Evolutionary conservation across 2,888 invertebrate genomes (phyloP).

Genomic region (Meiosimyza decipiens): DNA sequence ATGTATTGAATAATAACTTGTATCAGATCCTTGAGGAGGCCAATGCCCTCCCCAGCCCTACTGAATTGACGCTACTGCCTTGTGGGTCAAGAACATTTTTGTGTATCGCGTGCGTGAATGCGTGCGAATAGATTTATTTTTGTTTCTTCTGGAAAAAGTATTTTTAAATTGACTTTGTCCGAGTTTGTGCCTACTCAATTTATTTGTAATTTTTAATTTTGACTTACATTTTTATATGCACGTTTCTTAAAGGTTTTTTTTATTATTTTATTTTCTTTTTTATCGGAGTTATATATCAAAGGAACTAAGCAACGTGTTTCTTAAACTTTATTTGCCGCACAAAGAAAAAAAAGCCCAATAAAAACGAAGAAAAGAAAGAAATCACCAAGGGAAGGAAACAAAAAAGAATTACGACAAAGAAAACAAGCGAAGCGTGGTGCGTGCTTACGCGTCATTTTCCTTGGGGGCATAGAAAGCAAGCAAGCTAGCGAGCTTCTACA

Average conservation of each 20-base stretch:
- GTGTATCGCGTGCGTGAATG: conserved; percentile 3
- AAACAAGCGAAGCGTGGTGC: not conserved
- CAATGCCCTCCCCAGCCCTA: no score
- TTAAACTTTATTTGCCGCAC: not conserved
- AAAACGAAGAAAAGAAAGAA: not conserved
- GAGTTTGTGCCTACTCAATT: not conserved
- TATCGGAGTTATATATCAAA: not conserved
- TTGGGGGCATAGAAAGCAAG: not conserved
- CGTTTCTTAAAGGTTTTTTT: not conserved
- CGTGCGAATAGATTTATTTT: not conserved
- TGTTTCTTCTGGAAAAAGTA: not conserved
- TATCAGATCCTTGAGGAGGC: no score
- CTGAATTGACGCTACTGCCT: no score
- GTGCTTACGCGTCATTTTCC: conserved; percentile 9
- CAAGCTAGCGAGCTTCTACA: not conserved
- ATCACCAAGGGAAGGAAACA: not conserved
- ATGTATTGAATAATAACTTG: no score
- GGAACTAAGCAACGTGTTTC: not conserved
- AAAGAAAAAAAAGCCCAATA: not conserved
- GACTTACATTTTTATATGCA: not conserved
- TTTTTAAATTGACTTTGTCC: not conserved
- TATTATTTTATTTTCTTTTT: not conserved
- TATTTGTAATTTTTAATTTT: conserved; percentile 3
- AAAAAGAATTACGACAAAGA: not conserved
- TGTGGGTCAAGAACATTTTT: not conserved